These are phyloP conservation scores for Apocrypta bakeri DNA, from an alignment of 1,140 invertebrate species.

Conservation along the genomic window DNA sequence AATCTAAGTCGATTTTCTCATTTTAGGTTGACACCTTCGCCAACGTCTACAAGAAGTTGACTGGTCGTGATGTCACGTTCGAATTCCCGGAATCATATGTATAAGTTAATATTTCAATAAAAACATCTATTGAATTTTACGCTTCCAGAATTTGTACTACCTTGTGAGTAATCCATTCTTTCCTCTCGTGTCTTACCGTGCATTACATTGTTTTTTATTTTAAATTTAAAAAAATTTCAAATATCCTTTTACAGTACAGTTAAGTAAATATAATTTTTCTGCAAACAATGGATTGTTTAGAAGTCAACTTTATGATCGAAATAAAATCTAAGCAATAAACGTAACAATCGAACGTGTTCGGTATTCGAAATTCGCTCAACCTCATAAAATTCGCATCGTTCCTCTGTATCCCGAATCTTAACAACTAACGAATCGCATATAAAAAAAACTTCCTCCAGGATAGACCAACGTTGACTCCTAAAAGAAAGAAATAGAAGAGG, in stretches of 20 bases:
- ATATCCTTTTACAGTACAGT: not conserved
- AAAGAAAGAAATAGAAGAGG: not conserved
- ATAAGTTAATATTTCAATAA: slow-evolving; percentile 81
- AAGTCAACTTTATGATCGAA: too few relatives aligned
- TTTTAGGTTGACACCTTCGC: slow-evolving; percentile 96
- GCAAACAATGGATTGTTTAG: too few relatives aligned
- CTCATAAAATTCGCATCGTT: too few relatives aligned
- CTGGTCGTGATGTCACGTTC: slow-evolving; percentile 98
- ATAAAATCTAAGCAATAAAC: not conserved
- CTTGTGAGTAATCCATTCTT: not conserved
- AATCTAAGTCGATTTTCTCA: slow-evolving; percentile 21
- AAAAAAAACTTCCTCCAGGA: not conserved
- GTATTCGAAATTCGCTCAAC: not conserved
- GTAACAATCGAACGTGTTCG: not conserved
- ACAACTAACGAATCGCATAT: not conserved
- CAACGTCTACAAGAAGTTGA: slow-evolving; percentile 98
- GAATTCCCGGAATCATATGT: slow-evolving; percentile 99
- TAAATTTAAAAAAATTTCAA: not conserved
- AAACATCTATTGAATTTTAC: slow-evolving; percentile 49
- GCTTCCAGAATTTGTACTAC: not conserved
- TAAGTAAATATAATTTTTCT: not conserved
- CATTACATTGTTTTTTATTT: not conserved
- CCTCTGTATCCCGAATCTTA: too few relatives aligned
- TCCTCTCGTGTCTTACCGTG: not conserved
- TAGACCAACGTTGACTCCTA: not conserved